Evolutionary conservation across 2,113 vertebrate species (phyloP).

Genomic region (Stomatorhinus ivindoensis): DNA sequence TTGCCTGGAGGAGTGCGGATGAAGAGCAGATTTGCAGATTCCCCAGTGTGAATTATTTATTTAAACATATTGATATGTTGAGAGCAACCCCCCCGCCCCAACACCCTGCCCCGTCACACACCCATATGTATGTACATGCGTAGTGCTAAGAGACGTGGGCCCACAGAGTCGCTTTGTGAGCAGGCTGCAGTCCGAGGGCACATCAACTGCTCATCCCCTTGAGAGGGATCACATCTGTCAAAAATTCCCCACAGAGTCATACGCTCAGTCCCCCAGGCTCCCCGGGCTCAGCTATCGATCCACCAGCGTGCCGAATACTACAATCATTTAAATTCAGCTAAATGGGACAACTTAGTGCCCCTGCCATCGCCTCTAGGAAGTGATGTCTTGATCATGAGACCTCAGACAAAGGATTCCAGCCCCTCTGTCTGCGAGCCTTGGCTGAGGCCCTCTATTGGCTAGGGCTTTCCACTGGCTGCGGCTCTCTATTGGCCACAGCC

Average conservation of each 20-base stretch:
- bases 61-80: not conserved
- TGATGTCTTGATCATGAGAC: slow-evolving; percentile 30
- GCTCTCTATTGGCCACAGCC: no score
- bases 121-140: not conserved
- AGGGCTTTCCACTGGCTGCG: no score
- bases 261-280: slow-evolving; percentile 22
- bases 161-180: not conserved
- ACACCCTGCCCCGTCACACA: not conserved
- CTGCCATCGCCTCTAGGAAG: slow-evolving; percentile 1
- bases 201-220: not conserved
- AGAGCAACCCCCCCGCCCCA: not conserved
- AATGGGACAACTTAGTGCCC: slow-evolving; percentile 9
- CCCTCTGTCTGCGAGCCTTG: not conserved
- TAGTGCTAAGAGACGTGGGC: not conserved
- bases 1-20: not conserved
- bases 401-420: not conserved
- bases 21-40: not conserved
- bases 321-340: slow-evolving; percentile 26
- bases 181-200: not conserved
- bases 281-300: slow-evolving; percentile 37
- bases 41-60: not conserved
- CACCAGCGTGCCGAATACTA: slow-evolving; percentile 15
- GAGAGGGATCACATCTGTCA: not conserved
- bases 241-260: not conserved
- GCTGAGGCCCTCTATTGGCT: not conserved